These are phyloP conservation scores for Muschampia plurimacula DNA, from an alignment of 2,888 invertebrate species.

Conservation along the genomic window DNA sequence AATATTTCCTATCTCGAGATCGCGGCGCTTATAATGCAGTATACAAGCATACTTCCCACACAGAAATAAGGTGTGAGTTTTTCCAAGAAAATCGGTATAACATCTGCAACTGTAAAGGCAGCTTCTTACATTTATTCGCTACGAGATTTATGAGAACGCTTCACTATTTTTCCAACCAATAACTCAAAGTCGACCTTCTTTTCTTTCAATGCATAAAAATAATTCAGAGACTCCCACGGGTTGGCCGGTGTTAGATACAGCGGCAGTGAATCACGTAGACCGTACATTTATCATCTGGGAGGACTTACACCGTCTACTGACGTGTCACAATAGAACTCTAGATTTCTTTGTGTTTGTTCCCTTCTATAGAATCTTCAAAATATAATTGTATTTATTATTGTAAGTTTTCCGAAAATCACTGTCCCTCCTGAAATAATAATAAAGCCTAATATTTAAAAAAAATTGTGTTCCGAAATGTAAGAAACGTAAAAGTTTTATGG, in stretches of 20 bases:
- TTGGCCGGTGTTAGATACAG: slow-evolving; percentile 47
- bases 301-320: slow-evolving; percentile 62
- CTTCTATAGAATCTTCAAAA: slow-evolving; percentile 20
- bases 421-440: neutral
- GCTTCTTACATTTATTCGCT: slow-evolving; percentile 31
- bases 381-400: neutral
- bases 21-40: slow-evolving; percentile 24
- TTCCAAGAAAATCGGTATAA: slow-evolving; percentile 20
- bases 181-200: slow-evolving; percentile 50
- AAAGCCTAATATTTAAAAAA: too few relatives aligned
- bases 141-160: slow-evolving; percentile 36
- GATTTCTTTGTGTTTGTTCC: slow-evolving; percentile 24
- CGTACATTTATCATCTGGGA: slow-evolving; percentile 62
- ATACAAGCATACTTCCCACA: slow-evolving; percentile 25
- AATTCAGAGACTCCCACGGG: slow-evolving; percentile 48
- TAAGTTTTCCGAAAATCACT: neutral
- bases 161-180: slow-evolving; percentile 53
- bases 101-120: slow-evolving; percentile 31
- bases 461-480: too few relatives aligned
- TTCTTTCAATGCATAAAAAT: slow-evolving; percentile 51
- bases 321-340: slow-evolving; percentile 40
- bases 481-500: too few relatives aligned
- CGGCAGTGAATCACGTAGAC: slow-evolving; percentile 62
- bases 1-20: slow-evolving; percentile 20
- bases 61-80: slow-evolving; percentile 31